Evolutionary conservation across 2,888 invertebrate species (phyloP).

Genomic region (Drosophila prolongata): DNA sequence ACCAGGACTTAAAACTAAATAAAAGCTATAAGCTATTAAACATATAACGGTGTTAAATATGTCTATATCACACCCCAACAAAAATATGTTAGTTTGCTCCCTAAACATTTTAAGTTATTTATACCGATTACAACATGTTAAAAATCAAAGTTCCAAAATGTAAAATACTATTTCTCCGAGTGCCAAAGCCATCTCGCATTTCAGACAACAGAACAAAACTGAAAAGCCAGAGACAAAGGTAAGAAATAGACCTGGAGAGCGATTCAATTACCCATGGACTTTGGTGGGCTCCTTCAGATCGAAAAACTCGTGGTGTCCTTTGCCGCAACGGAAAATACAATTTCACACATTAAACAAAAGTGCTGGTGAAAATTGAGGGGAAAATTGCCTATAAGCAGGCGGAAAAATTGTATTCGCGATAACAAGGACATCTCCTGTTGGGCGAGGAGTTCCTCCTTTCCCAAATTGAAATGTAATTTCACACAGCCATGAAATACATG

Average conservation of each 20-base stretch:
- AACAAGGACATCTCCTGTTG: slow-evolving; percentile 42
- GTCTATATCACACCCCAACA: too few species aligned
- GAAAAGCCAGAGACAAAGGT: slow-evolving; percentile 18
- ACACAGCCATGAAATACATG: slow-evolving; percentile 19
- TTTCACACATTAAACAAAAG: slow-evolving; percentile 57
- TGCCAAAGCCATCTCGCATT: slow-evolving; percentile 3
- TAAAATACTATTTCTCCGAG: background rate
- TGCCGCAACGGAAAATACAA: slow-evolving; percentile 37
- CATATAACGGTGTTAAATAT: too few species aligned
- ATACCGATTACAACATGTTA: too few species aligned
- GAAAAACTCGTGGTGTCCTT: slow-evolving; percentile 6
- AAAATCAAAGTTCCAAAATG: background rate
- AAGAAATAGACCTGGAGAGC: slow-evolving; percentile 8
- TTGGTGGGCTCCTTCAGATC: slow-evolving; percentile 2
- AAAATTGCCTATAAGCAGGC: slow-evolving; percentile 69
- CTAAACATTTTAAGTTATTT: too few species aligned
- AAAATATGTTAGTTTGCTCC: too few species aligned
- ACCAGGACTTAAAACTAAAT: too few species aligned
- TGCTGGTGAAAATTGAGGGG: slow-evolving; percentile 62
- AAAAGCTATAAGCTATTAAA: too few species aligned
- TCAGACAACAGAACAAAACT: slow-evolving; percentile 22
- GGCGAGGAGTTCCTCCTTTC: background rate
- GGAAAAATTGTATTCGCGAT: slow-evolving; percentile 62
- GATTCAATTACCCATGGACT: slow-evolving; percentile 32
- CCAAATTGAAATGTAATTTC: slow-evolving; percentile 75